phyloP scores from a whole-genome alignment of 2,888 invertebrate genomes.

The Machimus atricapillus region DNA sequence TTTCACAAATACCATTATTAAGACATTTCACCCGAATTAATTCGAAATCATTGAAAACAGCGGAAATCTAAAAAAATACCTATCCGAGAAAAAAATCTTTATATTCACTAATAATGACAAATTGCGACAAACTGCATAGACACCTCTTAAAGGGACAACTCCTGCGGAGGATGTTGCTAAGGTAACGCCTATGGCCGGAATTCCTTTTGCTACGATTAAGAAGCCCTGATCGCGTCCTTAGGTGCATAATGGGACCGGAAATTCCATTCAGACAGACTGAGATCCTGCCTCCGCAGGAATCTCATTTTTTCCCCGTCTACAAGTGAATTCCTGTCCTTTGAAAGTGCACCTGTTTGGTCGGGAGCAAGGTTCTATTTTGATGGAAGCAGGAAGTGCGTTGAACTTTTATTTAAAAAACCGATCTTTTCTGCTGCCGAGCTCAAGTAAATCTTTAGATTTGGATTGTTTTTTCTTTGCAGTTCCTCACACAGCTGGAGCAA shows the following conservation, averaged over 20 bases:
- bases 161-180: background rate
- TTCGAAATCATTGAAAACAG: background rate
- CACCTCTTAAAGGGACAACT: background rate
- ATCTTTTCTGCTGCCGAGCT: background rate
- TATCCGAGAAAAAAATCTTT: background rate
- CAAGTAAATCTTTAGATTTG: background rate
- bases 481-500: background rate
- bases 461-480: background rate
- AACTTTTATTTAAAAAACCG: background rate
- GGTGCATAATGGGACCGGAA: slow-evolving; percentile 36
- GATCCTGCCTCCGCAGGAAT: background rate
- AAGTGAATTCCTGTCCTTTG: slow-evolving; percentile 30
- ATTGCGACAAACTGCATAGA: background rate
- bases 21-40: background rate
- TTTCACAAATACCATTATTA: background rate
- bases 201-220: background rate
- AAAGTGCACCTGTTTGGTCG: slow-evolving; percentile 37
- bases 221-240: background rate
- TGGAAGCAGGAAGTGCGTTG: slow-evolving; percentile 31
- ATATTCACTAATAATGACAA: background rate
- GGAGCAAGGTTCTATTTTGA: background rate
- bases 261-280: slow-evolving; percentile 3
- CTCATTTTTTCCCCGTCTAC: background rate
- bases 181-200: background rate
- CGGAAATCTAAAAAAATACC: background rate